Evolutionary conservation across 2,888 invertebrate genomes (phyloP), one percentile per base, ranked within the genome.

Genomic region (Trichogramma evanescens): DNA sequence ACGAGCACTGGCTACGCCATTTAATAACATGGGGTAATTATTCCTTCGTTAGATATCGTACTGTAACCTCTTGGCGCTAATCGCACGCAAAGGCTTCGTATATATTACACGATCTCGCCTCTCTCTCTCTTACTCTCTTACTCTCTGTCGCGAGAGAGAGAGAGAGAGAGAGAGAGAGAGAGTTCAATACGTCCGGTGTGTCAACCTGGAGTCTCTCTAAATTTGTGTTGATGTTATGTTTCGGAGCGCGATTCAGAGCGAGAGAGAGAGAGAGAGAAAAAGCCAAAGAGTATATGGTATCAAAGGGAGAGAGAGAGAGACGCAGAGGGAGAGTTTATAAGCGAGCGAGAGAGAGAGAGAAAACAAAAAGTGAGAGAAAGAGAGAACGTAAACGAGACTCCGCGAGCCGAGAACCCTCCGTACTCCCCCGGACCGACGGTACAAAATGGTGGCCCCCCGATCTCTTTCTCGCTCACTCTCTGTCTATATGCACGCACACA

Each of bases 361-460:
- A 44, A 50, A n/a, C 40, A 40, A 50, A 26, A 26, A 50, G 50
- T 50, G 38, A 45, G 39, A 10, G 54, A 45, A 42, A n/a, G 55
- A 13, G 54, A 38, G 45, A n/a, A 13, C 7, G 40, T 4, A 42
- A 40, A 10, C 6, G 49, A 43, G 26, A 26, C 26, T 26, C 26
- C 26, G 26, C 26, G 26, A 26, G 26, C 26, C 26, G 26, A 26
- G 26, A 26, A 26, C 26, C 26, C 26, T 26, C 26, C 26, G 26
- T 26, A 26, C 26, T 26, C 26, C 26, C 26, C 26, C 26, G 26
- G 26, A 26, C 26, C 26, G 26, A 26, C 26, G 74, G 72, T 72
- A 78, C 79, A 79, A 79, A 79, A 79, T 79, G 79, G 79, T 75
- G 78, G 79, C 74, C 77, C 76, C 76, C 72, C 75, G 26, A 26